Evolutionary conservation across 2,888 invertebrate genomes (phyloP), one percentile per base, ranked within the genome.

Genomic region (Temnothorax ravouxi): DNA sequence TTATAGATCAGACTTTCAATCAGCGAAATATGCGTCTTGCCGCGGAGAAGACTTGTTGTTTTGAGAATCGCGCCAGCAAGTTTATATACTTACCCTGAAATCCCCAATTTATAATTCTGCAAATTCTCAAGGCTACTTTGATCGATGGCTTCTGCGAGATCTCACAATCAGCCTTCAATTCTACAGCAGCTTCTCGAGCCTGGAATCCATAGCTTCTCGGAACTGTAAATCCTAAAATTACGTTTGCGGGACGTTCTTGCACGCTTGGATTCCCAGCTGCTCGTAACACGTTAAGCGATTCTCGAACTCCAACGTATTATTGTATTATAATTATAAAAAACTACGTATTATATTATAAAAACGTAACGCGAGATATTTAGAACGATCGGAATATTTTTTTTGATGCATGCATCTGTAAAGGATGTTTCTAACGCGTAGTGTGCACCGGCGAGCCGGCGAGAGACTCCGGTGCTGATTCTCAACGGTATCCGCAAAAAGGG

Each of bases 401-500:
- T n/a, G n/a, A n/a, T n/a, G n/a, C n/a, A 3, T 3, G 50, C 18
- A 8, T 29, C n/a, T 41, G 4, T 8, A n/a, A 64, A 54, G 64
- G 25, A 15, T 41, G 34, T 9, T 38, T 3, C 8, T 13, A 29
- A 62, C 13, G 11, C 34, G 44, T 15, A 47, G 21, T 1, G 41
- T 21, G 13, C 15, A 15, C 6, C 50, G 18, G 2, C 11, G 56
- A 15, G 61, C 15, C 72, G 52, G n/a, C 76, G n/a, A 54, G 67
- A 62, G 64, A 54, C 47, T 64, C 62, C 66, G 81, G 76, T 25
- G 52, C 44, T 41, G 34, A 69, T 67, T 69, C 64, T 56, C 76
- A 81, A 72, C 85, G 85, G 77, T 72, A 82, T 50, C 64, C n/a
- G 84, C 69, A 47, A 56, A 76, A 76, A 76, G 67, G 76, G 66